phyloP scores from a whole-genome alignment of 1,140 invertebrate species.

The Caligus rogercresseyi region DNA sequence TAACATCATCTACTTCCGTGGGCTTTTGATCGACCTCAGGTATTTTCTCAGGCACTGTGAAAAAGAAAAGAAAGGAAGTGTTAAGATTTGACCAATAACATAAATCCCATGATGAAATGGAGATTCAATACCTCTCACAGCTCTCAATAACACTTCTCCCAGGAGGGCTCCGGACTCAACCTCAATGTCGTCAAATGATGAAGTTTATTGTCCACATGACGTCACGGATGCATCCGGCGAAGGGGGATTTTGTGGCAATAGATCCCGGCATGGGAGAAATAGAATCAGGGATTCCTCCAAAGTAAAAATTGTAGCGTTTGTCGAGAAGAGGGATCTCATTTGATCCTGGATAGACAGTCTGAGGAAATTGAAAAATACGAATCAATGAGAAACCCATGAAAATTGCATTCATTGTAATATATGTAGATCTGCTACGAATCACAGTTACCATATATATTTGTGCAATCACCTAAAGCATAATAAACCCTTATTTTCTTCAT shows the following conservation, averaged over 20 bases:
- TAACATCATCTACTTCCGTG: neutral
- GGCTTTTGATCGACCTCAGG: neutral
- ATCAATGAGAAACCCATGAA: no score
- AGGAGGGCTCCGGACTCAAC: constrained; percentile 44
- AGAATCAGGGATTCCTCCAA: constrained; percentile 56
- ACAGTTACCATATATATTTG: no score
- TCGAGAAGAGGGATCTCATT: constrained; percentile 40
- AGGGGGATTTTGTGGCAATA: constrained; percentile 34
- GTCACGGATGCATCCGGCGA: constrained; percentile 69
- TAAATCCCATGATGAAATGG: no score
- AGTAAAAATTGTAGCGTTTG: constrained; percentile 42
- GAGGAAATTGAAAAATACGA: no score
- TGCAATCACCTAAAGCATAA: no score
- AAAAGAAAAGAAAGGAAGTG: no score
- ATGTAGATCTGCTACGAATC: no score
- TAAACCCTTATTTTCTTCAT: no score
- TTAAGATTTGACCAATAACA: no score
- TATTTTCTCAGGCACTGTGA: neutral
- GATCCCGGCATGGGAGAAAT: constrained; percentile 32
- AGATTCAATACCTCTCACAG: no score
- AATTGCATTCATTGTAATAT: no score
- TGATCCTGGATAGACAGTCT: constrained; percentile 35
- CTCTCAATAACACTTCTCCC: constrained; percentile 34
- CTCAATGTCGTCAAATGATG: constrained; percentile 57
- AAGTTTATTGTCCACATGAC: constrained; percentile 55